Percentiles rank a stretch among this genome's conserved stretches.
Evolutionary conservation across 2,113 vertebrate species (phyloP).

Genomic region (Puntigrus tetrazona): DNA sequence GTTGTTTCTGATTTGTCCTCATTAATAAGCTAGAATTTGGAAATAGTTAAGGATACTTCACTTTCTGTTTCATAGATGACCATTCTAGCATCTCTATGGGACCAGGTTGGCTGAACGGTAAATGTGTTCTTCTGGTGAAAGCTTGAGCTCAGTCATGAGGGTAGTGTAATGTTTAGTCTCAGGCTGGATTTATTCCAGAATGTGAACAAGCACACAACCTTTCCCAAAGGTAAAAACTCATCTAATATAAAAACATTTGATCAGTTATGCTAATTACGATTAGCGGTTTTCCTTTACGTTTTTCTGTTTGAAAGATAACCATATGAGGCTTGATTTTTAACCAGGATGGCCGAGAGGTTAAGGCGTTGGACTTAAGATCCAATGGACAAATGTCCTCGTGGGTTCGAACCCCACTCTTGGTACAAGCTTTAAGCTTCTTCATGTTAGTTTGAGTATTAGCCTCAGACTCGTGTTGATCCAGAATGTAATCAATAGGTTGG

Average conservation of each 20-base stretch:
- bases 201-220: neutral
- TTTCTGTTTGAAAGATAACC: neutral
- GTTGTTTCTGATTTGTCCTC: too few relatives aligned
- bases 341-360: conserved; percentile 34
- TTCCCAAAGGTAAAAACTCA: too few relatives aligned
- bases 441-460: neutral
- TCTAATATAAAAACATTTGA: too few relatives aligned
- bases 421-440: neutral
- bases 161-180: neutral
- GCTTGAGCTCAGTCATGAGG: too few relatives aligned
- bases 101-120: too few relatives aligned
- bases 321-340: fast-evolving
- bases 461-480: neutral
- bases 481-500: neutral
- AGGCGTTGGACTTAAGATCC: neutral
- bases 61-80: too few relatives aligned
- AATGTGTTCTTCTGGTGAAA: too few relatives aligned
- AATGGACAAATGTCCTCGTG: neutral
- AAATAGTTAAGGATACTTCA: too few relatives aligned
- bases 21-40: too few relatives aligned
- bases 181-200: neutral
- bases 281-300: neutral
- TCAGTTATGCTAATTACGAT: too few relatives aligned
- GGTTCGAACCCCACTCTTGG: neutral
- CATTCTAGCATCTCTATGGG: too few relatives aligned